Base-by-base conservation (phyloP, 2,113 vertebrate genomes). In the Ceyx margarethae region DNA sequence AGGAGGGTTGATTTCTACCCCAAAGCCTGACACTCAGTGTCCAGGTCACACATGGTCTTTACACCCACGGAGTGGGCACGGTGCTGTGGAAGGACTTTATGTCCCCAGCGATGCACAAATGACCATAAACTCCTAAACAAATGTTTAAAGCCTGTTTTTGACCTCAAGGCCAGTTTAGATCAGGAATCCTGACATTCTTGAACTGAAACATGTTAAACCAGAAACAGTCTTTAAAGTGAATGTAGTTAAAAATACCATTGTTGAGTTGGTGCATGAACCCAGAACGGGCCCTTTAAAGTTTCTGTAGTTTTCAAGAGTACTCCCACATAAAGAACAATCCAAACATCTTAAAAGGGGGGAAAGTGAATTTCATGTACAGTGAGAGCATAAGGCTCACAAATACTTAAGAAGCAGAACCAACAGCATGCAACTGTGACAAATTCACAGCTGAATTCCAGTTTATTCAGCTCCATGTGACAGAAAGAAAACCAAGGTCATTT, bases 41-140 rank as follows among this genome's bases (percentile, higher is more conserved):
- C 31, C 43, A 23, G 29, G 35, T 15, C 29, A 33, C 0, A 0
- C 3, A 5, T 1, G 4, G 8, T 9, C 68, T 45, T 28, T 13
- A 67, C 42, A 37, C 15, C 20, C n/a, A 26, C 1, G 1, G 0
- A 5, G 45, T 13, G 54, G 20, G 29, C 11, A 11, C 73, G 7
- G 33, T 8, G 13, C 6, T 81, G 45, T 13, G 31, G 45, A 42
- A 76, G 5, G 15, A 14, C 35, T 82, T 65, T 42, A 37, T 0
- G 0, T 29, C 31, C 72, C 37, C 22, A 83, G 25, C 2, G 0
- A 25, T 20, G 22, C 6, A 1, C 35, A 60, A 85, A 77, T 18
- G 33, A 43, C 21, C 2, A 2, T 21, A 46, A 64, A 54, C 17
- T 60, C 25, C 14, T 43, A 66, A 66, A 64, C 37, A 73, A 66